These are phyloP conservation scores for Sphaerophoria rueppellii DNA, from an alignment of 2,888 invertebrate genomes.

Conservation along the genomic window DNA sequence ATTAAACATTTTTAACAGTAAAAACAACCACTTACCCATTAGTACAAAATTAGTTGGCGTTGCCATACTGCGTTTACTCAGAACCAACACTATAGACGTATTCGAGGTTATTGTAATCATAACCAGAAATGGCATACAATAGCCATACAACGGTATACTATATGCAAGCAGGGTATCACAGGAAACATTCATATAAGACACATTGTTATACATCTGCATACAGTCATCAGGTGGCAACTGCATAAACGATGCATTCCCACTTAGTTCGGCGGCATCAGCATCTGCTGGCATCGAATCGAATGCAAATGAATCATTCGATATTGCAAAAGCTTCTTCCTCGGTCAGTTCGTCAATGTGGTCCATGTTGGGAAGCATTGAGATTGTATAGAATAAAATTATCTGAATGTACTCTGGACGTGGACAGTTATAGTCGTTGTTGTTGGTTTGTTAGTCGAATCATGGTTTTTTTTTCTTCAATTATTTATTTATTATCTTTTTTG, in stretches of 20 bases:
- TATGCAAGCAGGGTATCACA: conserved; percentile 81
- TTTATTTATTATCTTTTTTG: no score
- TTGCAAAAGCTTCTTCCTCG: conserved; percentile 46
- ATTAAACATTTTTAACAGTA: not conserved
- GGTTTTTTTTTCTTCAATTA: no score
- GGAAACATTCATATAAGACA: conserved; percentile 81
- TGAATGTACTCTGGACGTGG: not conserved
- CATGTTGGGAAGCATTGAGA: conserved; percentile 65
- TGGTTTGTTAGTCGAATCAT: no score
- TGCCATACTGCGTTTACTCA: conserved; percentile 93
- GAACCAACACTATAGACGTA: conserved; percentile 93
- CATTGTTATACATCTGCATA: conserved; percentile 76
- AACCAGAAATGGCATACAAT: conserved; percentile 89
- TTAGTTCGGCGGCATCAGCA: conserved; percentile 32
- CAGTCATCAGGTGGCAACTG: conserved; percentile 75
- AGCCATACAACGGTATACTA: conserved; percentile 81
- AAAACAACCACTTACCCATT: conserved; percentile 84
- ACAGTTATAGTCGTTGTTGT: not conserved
- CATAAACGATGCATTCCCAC: conserved; percentile 55
- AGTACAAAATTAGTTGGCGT: conserved; percentile 96
- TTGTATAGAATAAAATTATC: not conserved
- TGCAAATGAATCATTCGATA: conserved; percentile 46
- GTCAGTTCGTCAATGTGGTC: conserved; percentile 43
- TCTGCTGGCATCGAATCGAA: conserved; percentile 47
- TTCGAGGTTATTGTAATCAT: conserved; percentile 95